Conservation (phyloP, 2,113 vertebrate species). For the Catagonus wagneri region DNA sequence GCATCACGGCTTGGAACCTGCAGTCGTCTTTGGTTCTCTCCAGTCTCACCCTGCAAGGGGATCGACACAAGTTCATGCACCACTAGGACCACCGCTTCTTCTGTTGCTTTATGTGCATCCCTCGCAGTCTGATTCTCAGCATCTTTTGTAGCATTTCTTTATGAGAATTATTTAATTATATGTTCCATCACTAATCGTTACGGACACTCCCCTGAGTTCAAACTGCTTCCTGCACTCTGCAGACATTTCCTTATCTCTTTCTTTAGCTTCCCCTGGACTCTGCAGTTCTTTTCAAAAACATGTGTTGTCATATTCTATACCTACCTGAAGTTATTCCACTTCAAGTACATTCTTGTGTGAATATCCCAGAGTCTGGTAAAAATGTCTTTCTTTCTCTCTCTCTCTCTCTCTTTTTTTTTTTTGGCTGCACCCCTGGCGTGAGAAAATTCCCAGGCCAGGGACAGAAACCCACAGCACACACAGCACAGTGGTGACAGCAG, state of each 20-base stretch:
- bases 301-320: background rate
- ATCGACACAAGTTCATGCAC: background rate
- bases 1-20: background rate
- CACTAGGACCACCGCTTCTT: background rate
- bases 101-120: background rate
- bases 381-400: background rate
- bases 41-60: background rate
- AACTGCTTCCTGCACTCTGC: background rate
- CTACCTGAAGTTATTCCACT: background rate
- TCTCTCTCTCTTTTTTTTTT: too few species aligned
- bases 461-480: too few species aligned
- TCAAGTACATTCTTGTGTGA: background rate
- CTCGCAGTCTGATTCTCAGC: background rate
- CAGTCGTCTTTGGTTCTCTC: background rate
- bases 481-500: too few species aligned
- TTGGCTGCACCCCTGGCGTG: too few species aligned
- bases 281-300: background rate
- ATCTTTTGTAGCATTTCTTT: background rate
- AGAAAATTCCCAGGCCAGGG: too few species aligned
- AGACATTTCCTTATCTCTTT: background rate
- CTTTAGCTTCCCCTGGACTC: background rate
- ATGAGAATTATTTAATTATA: background rate
- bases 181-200: background rate
- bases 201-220: background rate
- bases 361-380: background rate